Conservation (phyloP, 2,797 vertebrate species). For the Fringilla coelebs region DNA sequence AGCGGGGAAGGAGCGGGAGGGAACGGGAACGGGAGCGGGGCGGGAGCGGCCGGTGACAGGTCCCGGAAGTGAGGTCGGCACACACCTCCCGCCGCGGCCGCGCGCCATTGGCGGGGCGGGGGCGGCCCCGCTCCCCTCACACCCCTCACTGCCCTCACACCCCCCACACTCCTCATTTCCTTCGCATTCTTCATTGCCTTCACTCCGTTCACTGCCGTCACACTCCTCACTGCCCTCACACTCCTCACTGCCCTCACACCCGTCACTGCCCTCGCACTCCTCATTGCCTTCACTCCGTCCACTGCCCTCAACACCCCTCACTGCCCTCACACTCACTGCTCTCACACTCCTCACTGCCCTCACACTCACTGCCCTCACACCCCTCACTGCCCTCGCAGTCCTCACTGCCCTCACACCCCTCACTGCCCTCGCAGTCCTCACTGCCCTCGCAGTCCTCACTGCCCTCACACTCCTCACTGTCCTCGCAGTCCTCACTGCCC, state of each 20-base stretch:
- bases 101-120: not conserved
- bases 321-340: too few species aligned
- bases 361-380: not conserved
- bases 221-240: not conserved
- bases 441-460: too few species aligned
- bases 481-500: too few species aligned
- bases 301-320: not conserved
- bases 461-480: not conserved
- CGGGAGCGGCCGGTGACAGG: not conserved
- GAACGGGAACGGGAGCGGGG: not conserved
- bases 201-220: not conserved
- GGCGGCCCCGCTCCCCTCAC: not conserved
- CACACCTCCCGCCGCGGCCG: not conserved
- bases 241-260: not conserved
- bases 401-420: not conserved
- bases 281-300: not conserved
- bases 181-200: not conserved
- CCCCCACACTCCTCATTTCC: not conserved
- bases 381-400: accelerated
- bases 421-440: too few species aligned
- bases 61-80: constrained; percentile 1
- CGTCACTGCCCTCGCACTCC: not conserved
- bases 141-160: not conserved
- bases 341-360: not conserved
- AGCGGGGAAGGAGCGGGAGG: not conserved